Conservation (phyloP, 2,113 vertebrate genomes). For the Nymphicus hollandicus region DNA sequence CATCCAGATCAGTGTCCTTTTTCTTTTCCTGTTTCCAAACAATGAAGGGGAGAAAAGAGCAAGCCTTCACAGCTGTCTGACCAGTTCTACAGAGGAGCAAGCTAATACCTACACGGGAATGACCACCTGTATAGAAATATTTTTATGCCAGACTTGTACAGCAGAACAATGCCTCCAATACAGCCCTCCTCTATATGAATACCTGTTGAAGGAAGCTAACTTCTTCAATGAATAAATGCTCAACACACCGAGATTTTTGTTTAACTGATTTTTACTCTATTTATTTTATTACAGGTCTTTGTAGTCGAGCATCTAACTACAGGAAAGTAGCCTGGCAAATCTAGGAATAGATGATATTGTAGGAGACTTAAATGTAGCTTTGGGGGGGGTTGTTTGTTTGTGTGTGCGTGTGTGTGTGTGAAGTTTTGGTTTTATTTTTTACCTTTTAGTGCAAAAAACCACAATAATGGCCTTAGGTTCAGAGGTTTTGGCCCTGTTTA, state of each 20-base stretch:
- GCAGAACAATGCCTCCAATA: constrained; percentile 49
- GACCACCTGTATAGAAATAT: constrained; percentile 52
- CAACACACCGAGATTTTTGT: constrained; percentile 68
- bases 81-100: constrained; percentile 49
- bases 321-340: constrained; percentile 63
- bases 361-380: constrained; percentile 52
- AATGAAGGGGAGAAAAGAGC: constrained; percentile 35
- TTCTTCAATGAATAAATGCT: constrained; percentile 63
- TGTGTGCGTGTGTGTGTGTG: not conserved
- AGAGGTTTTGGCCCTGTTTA: constrained; percentile 65
- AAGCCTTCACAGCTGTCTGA: constrained; percentile 50
- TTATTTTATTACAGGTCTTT: constrained; percentile 79
- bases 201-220: constrained; percentile 57
- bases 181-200: constrained; percentile 50
- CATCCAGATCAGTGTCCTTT: constrained; percentile 31
- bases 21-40: constrained; percentile 15
- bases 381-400: not conserved
- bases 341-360: constrained; percentile 62
- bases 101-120: constrained; percentile 11
- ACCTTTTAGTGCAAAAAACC: constrained; percentile 57
- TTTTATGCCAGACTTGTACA: constrained; percentile 63
- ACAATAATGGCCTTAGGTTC: constrained; percentile 54
- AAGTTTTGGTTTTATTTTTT: constrained; percentile 31
- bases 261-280: constrained; percentile 77
- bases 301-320: constrained; percentile 72